Percentiles rank a stretch among this genome's conserved stretches.
phyloP scores from a whole-genome alignment of 1,140 invertebrate species.

The Achroia grisella region DNA sequence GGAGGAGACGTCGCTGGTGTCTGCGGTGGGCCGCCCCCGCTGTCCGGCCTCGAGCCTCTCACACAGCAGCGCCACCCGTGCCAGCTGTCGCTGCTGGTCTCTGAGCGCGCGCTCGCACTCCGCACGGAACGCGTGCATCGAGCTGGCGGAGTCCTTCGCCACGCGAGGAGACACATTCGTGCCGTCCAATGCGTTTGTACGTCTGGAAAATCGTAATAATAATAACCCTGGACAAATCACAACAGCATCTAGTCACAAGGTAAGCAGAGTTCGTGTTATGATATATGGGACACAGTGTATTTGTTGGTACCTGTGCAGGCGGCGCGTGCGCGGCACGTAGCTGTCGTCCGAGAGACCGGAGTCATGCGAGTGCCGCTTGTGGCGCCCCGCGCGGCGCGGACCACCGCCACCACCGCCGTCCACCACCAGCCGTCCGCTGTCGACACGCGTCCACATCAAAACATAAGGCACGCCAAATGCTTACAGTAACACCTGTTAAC shows the following conservation, averaged over 20 bases:
- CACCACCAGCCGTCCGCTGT: constrained; percentile 36
- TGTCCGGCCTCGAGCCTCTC: constrained; percentile 29
- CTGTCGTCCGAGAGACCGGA: constrained; percentile 48
- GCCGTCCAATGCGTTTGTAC: too few relatives aligned
- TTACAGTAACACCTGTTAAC: too few relatives aligned
- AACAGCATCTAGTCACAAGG: too few relatives aligned
- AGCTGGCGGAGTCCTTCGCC: constrained; percentile 12
- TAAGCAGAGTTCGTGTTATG: too few relatives aligned
- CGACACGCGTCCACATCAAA: neutral
- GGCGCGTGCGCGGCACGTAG: constrained; percentile 19
- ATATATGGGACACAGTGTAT: too few relatives aligned
- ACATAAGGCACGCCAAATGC: too few relatives aligned
- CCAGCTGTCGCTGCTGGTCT: constrained; percentile 47
- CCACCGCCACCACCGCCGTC: constrained; percentile 26
- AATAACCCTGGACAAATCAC: too few relatives aligned
- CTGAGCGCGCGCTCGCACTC: constrained; percentile 40
- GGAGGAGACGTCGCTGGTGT: constrained; percentile 19
- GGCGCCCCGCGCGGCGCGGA: constrained; percentile 1
- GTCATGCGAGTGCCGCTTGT: constrained; percentile 45
- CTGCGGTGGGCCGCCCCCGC: neutral
- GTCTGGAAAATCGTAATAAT: neutral
- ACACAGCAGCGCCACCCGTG: constrained; percentile 41
- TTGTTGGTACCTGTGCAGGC: constrained; percentile 21
- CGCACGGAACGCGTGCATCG: constrained; percentile 33
- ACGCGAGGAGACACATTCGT: neutral